phyloP scores from a whole-genome alignment of 2,888 invertebrate genomes.

The Epinotia nisella region DNA sequence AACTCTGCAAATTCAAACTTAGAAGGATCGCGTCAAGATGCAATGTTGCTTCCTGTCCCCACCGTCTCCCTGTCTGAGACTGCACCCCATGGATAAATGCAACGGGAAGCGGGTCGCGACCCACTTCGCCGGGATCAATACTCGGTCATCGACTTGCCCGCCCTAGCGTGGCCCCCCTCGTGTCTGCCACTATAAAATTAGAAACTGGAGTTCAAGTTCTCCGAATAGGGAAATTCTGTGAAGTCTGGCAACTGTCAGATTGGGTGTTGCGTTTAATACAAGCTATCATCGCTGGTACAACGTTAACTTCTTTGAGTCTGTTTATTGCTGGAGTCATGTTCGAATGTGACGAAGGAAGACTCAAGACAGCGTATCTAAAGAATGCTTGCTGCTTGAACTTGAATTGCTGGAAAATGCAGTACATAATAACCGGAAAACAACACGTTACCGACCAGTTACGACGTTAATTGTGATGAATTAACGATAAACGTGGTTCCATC shows the following conservation, averaged over 20 bases:
- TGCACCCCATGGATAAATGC: conserved; percentile 69
- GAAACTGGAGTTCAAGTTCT: conserved; percentile 40
- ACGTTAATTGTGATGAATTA: conserved; percentile 6
- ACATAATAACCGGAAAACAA: conserved; percentile 18
- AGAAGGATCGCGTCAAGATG: conserved; percentile 23
- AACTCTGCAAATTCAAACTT: conserved; percentile 24
- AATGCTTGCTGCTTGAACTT: neutral
- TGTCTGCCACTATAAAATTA: conserved; percentile 53
- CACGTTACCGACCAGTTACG: neutral
- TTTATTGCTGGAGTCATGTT: neutral
- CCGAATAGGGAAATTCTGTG: conserved; percentile 12
- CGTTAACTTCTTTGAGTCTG: neutral
- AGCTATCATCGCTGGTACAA: neutral
- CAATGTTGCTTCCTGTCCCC: conserved; percentile 29
- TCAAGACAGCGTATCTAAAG: neutral
- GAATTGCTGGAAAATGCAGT: neutral
- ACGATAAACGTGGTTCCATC: conserved; percentile 11
- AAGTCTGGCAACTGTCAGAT: neutral
- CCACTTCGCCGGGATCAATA: conserved; percentile 82
- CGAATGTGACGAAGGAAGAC: neutral
- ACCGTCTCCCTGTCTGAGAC: conserved; percentile 53
- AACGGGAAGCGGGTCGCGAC: conserved; percentile 81
- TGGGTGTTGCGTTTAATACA: neutral
- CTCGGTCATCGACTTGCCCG: conserved; percentile 82
- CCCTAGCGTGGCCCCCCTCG: conserved; percentile 60